Base-by-base conservation (phyloP, 2,797 vertebrate genomes). In the Karalla daura region DNA sequence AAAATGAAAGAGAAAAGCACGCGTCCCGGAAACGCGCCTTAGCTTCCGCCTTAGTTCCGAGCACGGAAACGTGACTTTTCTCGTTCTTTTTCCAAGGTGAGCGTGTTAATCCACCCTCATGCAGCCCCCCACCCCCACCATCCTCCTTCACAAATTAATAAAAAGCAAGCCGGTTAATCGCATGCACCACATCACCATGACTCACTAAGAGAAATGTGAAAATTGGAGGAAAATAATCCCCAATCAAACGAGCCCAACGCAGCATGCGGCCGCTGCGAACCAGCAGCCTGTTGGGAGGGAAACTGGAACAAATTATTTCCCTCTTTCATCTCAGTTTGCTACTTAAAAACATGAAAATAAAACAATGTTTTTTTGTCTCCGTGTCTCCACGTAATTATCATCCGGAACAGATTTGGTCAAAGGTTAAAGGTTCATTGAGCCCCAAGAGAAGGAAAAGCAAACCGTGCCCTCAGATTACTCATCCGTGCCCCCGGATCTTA, bases 41-140 rank as follows among this genome's bases (percentile, higher is more conserved):
- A 27, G 12, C 20, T 54, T 44, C 32, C 14, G 54, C 18, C 10
- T 36, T 40, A 11, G 7, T 4, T 14, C 47, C 33, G 33, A 44
- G 53, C 56, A 39, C 50, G 20, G 37, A 10, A 63, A 30, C 37
- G 56, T 50, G 51, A 47, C 51, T 24, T 52, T 23, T 58, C n/a
- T 39, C 14, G 43, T 41, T 50, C 43, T 5, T 40, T 43, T 56
- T n/a, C 36, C 43, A 75, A 66, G 47, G 56, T 70, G 23, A 74
- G 36, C 3, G 2, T 39, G 18, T 63, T 28, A 25, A 23, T 46
- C 20, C 10, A 6, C 28, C 30, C 24, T 8, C 37, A 15, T 12
- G 15, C 5, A 47, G n/a, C n/a, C n/a, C n/a, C n/a, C 14, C 14
- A 32, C 56, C 47, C 9, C 47, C 35, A 54, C 18, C 12, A 11